Conservation (phyloP, 2,797 vertebrate genomes). For the Hybognathus amarus region DNA sequence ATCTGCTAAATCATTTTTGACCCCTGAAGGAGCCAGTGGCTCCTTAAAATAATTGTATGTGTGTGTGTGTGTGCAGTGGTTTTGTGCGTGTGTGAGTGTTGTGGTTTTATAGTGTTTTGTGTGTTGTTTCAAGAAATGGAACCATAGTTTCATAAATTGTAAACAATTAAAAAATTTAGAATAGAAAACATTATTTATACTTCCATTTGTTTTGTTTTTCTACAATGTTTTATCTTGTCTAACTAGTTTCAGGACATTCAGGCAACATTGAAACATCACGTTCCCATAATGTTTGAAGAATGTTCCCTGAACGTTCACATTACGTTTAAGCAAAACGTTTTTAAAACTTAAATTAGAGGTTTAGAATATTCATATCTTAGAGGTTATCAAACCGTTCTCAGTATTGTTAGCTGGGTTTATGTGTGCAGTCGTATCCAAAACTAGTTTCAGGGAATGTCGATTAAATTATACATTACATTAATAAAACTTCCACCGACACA, state of each 20-base stretch:
- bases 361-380: neutral
- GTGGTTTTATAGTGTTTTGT: too few relatives aligned
- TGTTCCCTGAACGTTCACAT: too few relatives aligned
- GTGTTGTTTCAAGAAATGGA: too few relatives aligned
- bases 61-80: too few relatives aligned
- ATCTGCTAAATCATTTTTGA: too few relatives aligned
- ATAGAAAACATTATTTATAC: neutral
- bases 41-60: too few relatives aligned
- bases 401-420: neutral
- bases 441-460: neutral
- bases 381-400: too few relatives aligned
- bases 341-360: neutral
- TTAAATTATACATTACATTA: neutral
- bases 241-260: too few relatives aligned
- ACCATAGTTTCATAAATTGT: too few relatives aligned
- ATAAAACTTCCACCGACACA: neutral
- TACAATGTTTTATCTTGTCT: neutral
- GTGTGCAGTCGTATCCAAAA: neutral
- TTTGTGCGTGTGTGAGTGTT: too few relatives aligned
- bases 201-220: too few relatives aligned
- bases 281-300: neutral
- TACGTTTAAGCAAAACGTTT: neutral
- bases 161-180: neutral
- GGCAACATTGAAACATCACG: neutral
- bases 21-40: neutral